Percentiles rank a stretch among this genome's conserved stretches.
These are phyloP conservation scores for Capricornis sumatraensis DNA, from an alignment of 2,113 vertebrate genomes.

Conservation along the genomic window DNA sequence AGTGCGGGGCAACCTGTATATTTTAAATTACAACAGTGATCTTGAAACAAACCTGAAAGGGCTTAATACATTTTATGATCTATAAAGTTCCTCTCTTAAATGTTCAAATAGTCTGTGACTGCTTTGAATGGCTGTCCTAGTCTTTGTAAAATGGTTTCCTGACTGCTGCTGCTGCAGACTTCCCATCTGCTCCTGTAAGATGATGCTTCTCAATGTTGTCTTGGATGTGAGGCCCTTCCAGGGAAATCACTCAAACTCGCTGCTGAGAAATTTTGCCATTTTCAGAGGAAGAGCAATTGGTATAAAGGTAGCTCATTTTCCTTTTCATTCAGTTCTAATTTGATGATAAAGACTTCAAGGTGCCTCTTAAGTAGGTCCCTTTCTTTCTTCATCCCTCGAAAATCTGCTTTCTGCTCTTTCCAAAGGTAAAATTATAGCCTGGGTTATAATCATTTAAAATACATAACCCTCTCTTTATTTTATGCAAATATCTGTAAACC, in stretches of 20 bases:
- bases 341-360: background rate
- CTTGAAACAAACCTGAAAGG: background rate
- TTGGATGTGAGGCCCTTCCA: background rate
- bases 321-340: background rate
- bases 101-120: background rate
- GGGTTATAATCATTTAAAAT: background rate
- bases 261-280: background rate
- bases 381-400: background rate
- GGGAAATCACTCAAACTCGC: background rate
- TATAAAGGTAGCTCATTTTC: background rate
- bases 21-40: background rate
- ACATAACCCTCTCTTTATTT: background rate
- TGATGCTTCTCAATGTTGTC: background rate
- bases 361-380: background rate
- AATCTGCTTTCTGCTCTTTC: background rate
- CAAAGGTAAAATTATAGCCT: background rate
- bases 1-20: fast-evolving
- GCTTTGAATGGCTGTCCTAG: background rate
- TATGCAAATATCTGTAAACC: background rate
- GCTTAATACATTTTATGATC: background rate
- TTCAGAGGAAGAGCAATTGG: background rate
- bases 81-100: background rate
- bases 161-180: background rate
- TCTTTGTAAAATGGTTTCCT: background rate
- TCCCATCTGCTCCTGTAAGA: background rate